phyloP scores from a whole-genome alignment of 2,888 invertebrate genomes.

The Odontothrips loti region DNA sequence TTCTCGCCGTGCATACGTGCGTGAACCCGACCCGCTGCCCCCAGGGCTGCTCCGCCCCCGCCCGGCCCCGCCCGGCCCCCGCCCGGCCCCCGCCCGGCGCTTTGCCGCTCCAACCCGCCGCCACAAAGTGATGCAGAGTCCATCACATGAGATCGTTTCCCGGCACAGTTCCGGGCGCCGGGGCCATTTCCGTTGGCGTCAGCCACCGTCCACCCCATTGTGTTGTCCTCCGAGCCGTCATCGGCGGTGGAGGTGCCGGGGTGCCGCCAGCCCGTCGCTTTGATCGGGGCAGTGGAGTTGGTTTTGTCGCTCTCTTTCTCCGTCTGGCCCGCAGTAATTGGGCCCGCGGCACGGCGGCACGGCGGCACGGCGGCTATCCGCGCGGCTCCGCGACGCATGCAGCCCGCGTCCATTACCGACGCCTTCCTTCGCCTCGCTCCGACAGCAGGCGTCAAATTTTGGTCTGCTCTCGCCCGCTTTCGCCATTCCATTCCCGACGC shows the following conservation, averaged over 20 bases:
- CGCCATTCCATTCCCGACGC: background rate
- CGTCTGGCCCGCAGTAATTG: too few relatives aligned
- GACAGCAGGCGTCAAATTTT: background rate
- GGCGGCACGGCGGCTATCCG: too few relatives aligned
- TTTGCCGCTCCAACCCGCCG: background rate
- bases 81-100: background rate
- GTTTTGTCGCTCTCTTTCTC: too few relatives aligned
- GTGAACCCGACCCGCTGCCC: too few relatives aligned
- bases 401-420: too few relatives aligned
- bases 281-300: background rate
- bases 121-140: background rate
- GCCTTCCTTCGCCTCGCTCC: background rate
- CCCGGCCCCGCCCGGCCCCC: too few relatives aligned
- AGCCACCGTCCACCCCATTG: background rate
- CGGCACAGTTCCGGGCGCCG: background rate
- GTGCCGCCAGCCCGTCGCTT: background rate
- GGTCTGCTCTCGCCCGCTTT: background rate
- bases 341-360: too few relatives aligned
- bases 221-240: too few relatives aligned
- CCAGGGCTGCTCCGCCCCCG: too few relatives aligned
- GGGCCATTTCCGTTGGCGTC: background rate
- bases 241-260: background rate
- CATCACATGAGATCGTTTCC: background rate
- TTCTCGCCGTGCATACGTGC: too few relatives aligned
- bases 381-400: too few relatives aligned